These are phyloP conservation scores for Tinea trinotella DNA, from an alignment of 2,888 invertebrate genomes.

Conservation along the genomic window DNA sequence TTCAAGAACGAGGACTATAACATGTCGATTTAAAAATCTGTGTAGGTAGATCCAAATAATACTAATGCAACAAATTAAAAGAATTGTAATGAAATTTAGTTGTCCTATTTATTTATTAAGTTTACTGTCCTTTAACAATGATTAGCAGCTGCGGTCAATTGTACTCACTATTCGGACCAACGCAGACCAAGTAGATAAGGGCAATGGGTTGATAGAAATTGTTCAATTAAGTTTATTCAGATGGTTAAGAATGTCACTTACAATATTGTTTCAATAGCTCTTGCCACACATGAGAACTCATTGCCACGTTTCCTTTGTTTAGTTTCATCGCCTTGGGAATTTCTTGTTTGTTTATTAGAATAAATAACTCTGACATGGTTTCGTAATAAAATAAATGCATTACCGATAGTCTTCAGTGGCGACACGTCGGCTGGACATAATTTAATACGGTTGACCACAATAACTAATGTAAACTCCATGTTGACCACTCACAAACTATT, in stretches of 20 bases:
- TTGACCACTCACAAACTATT: conserved; percentile 32
- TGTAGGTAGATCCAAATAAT: background rate
- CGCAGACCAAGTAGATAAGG: conserved; percentile 44
- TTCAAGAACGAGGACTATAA: too few species aligned
- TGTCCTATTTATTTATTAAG: conserved; percentile 25
- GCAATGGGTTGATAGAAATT: conserved; percentile 64
- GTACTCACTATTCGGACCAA: conserved; percentile 35
- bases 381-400: conserved; percentile 12
- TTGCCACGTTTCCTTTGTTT: conserved; percentile 16
- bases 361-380: conserved; percentile 11
- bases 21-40: too few species aligned
- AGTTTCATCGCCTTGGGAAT: conserved; percentile 8
- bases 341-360: conserved; percentile 8
- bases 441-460: conserved; percentile 62
- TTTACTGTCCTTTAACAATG: conserved; percentile 40
- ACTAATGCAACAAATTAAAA: background rate
- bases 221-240: conserved; percentile 66
- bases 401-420: conserved; percentile 55
- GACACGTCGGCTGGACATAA: conserved; percentile 57
- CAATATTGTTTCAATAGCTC: conserved; percentile 46
- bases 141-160: conserved; percentile 49
- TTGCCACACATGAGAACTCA: conserved; percentile 41
- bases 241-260: conserved; percentile 64
- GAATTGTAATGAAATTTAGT: background rate
- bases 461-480: conserved; percentile 68